A percentile compares a stretch with the other conserved stretches of the same genome.
These are phyloP conservation scores for Chalcis sispes DNA, from an alignment of 2,888 invertebrate species.

Conservation along the genomic window DNA sequence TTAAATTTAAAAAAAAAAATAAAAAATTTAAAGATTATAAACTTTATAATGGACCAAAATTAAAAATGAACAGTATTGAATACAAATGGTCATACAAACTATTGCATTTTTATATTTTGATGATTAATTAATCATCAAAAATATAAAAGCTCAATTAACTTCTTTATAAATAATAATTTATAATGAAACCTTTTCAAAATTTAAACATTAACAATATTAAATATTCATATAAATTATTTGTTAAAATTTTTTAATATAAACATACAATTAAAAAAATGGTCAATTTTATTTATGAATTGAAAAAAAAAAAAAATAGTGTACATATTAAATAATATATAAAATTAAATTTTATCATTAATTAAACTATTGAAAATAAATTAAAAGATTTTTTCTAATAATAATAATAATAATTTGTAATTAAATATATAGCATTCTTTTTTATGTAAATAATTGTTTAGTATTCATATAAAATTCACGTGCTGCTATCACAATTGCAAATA, in stretches of 20 bases:
- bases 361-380: not conserved
- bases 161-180: not conserved
- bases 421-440: constrained; percentile 19
- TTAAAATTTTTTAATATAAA: constrained; percentile 5
- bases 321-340: not conserved
- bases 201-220: too few species aligned
- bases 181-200: not conserved
- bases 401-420: too few species aligned
- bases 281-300: constrained; percentile 10
- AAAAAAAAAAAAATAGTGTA: constrained; percentile 16
- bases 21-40: constrained; percentile 77
- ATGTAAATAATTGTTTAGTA: constrained; percentile 25
- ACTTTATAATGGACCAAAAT: constrained; percentile 84
- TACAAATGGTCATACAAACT: constrained; percentile 81
- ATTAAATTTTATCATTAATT: constrained; percentile 1
- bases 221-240: too few species aligned
- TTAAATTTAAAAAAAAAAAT: not conserved
- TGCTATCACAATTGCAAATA: constrained; percentile 44
- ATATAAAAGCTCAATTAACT: constrained; percentile 73
- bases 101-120: constrained; percentile 81
- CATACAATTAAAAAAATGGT: not conserved
- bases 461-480: constrained; percentile 32
- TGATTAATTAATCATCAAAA: constrained; percentile 79
- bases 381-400: not conserved
- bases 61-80: constrained; percentile 81